phyloP scores from a whole-genome alignment of 2,888 invertebrate genomes.

The Synergus gifuensis region DNA sequence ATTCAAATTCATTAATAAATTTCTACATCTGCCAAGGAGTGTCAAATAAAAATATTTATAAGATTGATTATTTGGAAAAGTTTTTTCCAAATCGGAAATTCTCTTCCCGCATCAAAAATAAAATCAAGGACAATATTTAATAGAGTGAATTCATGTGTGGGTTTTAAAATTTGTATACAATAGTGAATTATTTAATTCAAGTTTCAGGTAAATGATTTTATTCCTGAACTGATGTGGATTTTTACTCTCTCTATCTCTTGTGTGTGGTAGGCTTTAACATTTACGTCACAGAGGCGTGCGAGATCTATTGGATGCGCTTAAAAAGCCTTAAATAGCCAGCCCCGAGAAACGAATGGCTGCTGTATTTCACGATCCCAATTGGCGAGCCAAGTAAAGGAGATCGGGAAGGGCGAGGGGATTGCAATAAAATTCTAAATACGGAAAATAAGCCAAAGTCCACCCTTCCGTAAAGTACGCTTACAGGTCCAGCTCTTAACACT shows the following conservation, averaged over 20 bases:
- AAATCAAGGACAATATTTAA: no score
- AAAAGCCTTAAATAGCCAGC: slow-evolving; percentile 41
- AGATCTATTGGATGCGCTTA: slow-evolving; percentile 41
- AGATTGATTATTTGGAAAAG: no score
- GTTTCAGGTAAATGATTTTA: background rate
- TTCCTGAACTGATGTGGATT: background rate
- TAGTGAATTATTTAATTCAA: background rate
- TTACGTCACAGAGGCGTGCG: slow-evolving; percentile 3
- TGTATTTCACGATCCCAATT: slow-evolving; percentile 41
- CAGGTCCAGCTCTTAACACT: slow-evolving; percentile 33
- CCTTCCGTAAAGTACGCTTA: slow-evolving; percentile 51
- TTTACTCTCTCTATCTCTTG: background rate
- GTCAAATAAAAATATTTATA: no score
- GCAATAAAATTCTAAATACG: slow-evolving; percentile 47
- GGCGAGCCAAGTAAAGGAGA: slow-evolving; percentile 35
- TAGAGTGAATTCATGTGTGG: no score
- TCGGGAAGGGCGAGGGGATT: slow-evolving; percentile 23
- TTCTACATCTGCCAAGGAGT: no score
- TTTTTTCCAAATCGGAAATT: no score
- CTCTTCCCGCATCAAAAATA: no score
- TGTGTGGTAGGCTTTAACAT: slow-evolving; percentile 22
- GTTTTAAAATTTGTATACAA: background rate
- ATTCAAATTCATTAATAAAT: no score
- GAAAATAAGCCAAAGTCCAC: slow-evolving; percentile 48
- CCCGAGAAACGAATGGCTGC: slow-evolving; percentile 30